Conservation (phyloP, 2,113 vertebrate genomes). For the Alces alces region DNA sequence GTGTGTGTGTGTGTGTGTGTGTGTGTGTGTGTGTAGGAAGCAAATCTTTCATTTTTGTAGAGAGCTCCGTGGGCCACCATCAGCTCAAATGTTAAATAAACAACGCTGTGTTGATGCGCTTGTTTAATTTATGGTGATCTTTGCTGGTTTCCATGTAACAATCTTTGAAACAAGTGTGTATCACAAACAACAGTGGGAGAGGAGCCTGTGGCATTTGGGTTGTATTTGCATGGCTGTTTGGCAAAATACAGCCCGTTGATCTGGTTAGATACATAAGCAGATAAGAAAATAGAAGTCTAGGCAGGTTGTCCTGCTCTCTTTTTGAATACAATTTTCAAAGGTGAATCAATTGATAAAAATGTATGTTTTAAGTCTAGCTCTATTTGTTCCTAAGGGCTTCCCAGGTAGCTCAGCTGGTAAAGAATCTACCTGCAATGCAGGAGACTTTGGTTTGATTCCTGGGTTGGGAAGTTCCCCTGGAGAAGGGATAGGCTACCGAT, state of each 20-base stretch:
- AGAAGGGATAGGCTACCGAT: not conserved
- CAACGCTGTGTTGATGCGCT: not conserved
- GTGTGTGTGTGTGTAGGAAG: not conserved
- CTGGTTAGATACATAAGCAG: not conserved
- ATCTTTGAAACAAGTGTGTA: not conserved
- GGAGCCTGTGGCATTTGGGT: not conserved
- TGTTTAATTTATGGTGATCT: not conserved
- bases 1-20: not conserved
- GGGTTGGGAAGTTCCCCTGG: not conserved
- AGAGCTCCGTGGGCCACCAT: not conserved
- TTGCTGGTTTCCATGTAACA: not conserved
- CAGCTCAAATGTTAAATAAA: not conserved
- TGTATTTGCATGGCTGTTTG: not conserved
- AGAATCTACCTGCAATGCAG: not conserved
- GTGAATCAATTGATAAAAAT: not conserved
- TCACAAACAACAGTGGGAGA: not conserved
- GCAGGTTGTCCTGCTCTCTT: not conserved
- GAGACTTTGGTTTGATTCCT: not conserved
- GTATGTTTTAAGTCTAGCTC: not conserved
- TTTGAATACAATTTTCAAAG: not conserved
- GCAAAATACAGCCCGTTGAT: not conserved
- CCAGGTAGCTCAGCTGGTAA: not conserved
- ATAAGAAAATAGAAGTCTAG: not conserved
- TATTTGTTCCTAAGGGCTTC: not conserved
- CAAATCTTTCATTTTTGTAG: not conserved